Percentiles rank a stretch among this genome's conserved stretches.
Evolutionary conservation across 2,113 vertebrate species (phyloP).

Genomic region (Poecile atricapillus): DNA sequence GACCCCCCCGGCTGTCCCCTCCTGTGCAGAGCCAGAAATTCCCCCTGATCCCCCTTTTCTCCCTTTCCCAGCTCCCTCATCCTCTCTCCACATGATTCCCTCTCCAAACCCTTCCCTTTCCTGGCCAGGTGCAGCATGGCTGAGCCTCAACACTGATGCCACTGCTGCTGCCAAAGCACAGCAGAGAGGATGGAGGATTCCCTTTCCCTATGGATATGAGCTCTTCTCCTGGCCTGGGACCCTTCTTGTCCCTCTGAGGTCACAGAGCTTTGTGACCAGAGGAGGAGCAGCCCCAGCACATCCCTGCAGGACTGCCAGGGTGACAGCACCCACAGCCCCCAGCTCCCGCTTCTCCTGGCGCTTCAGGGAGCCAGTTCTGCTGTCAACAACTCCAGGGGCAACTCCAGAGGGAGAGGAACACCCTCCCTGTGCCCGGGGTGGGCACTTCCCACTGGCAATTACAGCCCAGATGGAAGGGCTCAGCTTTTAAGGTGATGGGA

Average conservation of each 20-base stretch:
- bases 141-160: accelerated
- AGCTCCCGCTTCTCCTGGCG: accelerated
- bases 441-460: background rate
- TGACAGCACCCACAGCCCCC: accelerated
- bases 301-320: background rate
- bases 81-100: background rate
- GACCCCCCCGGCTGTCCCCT: background rate
- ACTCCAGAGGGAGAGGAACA: background rate
- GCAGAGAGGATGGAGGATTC: background rate
- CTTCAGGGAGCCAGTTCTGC: background rate
- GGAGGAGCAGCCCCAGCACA: background rate
- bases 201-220: accelerated
- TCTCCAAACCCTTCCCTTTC: background rate
- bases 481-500: accelerated
- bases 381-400: background rate
- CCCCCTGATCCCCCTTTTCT: background rate
- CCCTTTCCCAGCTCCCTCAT: background rate
- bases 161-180: accelerated
- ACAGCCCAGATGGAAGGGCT: background rate
- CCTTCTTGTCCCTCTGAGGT: background rate
- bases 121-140: background rate
- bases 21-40: background rate
- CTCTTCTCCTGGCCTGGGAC: background rate
- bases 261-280: background rate
- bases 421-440: background rate